phyloP scores from a whole-genome alignment of 2,113 vertebrate species.

The Mirza zaza region DNA sequence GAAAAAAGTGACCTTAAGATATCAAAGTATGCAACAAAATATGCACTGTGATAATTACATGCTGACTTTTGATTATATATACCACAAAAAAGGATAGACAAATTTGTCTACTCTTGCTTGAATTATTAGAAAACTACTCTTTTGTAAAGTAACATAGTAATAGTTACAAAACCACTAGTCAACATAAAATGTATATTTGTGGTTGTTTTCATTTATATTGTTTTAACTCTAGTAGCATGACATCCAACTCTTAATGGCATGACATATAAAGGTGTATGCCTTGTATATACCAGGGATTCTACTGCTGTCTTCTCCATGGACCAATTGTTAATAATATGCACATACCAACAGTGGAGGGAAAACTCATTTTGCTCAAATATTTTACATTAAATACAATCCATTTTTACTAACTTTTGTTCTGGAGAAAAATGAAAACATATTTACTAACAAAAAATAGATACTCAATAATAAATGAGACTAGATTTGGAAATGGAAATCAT shows the following conservation, averaged over 20 bases:
- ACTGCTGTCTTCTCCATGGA: not conserved
- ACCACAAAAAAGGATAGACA: not conserved
- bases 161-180: not conserved
- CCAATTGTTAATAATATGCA: not conserved
- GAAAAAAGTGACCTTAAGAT: not conserved
- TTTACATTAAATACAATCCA: not conserved
- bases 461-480: not conserved
- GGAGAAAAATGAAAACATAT: not conserved
- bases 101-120: not conserved
- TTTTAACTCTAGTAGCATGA: not conserved
- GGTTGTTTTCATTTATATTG: not conserved
- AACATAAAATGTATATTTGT: not conserved
- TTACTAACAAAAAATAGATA: constrained; percentile 12
- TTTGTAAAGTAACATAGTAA: not conserved
- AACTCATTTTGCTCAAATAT: not conserved
- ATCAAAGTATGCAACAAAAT: constrained; percentile 6
- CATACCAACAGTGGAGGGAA: not conserved
- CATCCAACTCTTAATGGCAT: not conserved
- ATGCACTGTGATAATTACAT: not conserved
- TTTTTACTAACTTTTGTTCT: constrained; percentile 9
- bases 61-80: not conserved
- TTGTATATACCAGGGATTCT: not conserved
- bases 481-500: constrained; percentile 32
- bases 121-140: not conserved
- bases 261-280: not conserved